Evolutionary conservation across 2,888 invertebrate genomes (phyloP).

Genomic region (Hermodice carunculata): DNA sequence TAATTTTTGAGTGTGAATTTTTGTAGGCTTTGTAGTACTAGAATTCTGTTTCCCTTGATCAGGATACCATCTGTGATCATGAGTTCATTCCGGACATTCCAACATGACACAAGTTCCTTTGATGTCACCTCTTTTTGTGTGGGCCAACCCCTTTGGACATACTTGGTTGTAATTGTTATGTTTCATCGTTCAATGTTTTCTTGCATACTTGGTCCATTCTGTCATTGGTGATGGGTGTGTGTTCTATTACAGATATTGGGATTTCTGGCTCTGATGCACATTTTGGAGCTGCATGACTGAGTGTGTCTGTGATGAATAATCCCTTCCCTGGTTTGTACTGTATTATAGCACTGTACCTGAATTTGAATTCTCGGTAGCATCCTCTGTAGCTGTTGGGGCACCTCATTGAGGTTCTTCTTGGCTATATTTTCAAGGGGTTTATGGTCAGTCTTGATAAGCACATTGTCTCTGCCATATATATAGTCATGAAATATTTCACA

Average conservation of each 20-base stretch:
- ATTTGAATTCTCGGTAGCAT: neutral
- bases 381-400: neutral
- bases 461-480: neutral
- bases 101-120: neutral
- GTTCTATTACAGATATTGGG: neutral
- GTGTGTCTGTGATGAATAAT: neutral
- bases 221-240: neutral
- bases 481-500: constrained; percentile 1
- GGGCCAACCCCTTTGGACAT: neutral
- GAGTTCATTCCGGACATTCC: neutral
- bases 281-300: neutral
- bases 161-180: neutral
- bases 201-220: neutral
- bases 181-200: neutral
- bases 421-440: neutral
- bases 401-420: neutral
- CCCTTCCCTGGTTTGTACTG: neutral
- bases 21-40: neutral
- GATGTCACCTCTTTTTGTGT: neutral
- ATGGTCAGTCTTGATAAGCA: constrained; percentile 7
- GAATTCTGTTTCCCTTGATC: neutral
- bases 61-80: neutral
- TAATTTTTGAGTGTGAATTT: neutral
- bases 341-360: neutral
- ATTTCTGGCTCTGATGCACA: neutral